Conservation (phyloP, 2,797 vertebrate genomes). For the Apodemus agrarius region DNA sequence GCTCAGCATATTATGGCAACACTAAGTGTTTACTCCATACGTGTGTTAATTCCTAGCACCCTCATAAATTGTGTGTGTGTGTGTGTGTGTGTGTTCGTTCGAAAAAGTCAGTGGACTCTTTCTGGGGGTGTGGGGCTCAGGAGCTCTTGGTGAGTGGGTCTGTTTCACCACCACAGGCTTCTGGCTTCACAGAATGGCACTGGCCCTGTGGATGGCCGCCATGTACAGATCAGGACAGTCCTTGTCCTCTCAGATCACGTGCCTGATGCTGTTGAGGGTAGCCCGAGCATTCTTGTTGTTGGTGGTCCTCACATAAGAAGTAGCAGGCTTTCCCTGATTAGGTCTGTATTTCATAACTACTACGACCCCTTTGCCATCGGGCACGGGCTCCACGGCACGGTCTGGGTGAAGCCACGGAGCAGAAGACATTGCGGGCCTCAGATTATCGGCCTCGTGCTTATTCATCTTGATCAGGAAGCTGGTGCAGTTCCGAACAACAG, state of each 20-base stretch:
- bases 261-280: conserved; percentile 93
- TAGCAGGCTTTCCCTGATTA: conserved; percentile 92
- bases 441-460: not conserved
- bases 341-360: conserved; percentile 92
- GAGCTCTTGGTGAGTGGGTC: conserved; percentile 92
- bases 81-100: not conserved
- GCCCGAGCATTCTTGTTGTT: conserved; percentile 95
- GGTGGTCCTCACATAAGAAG: conserved; percentile 92
- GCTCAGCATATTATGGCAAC: not conserved
- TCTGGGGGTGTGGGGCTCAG: conserved; percentile 80
- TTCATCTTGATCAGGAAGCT: not conserved
- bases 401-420: not conserved
- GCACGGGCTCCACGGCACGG: not conserved
- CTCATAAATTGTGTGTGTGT: not conserved
- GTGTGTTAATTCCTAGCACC: not conserved
- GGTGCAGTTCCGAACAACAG: not conserved
- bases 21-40: not conserved
- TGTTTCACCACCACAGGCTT: conserved; percentile 95
- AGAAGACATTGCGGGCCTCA: not conserved
- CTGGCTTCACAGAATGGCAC: conserved; percentile 95
- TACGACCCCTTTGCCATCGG: conserved; percentile 91
- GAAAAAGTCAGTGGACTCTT: conserved; percentile 7
- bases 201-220: conserved; percentile 94
- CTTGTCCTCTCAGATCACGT: conserved; percentile 94
- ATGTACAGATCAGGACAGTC: conserved; percentile 94